Evolutionary conservation across 1,140 invertebrate species (phyloP).

Genomic region (Drosophila virilis): DNA sequence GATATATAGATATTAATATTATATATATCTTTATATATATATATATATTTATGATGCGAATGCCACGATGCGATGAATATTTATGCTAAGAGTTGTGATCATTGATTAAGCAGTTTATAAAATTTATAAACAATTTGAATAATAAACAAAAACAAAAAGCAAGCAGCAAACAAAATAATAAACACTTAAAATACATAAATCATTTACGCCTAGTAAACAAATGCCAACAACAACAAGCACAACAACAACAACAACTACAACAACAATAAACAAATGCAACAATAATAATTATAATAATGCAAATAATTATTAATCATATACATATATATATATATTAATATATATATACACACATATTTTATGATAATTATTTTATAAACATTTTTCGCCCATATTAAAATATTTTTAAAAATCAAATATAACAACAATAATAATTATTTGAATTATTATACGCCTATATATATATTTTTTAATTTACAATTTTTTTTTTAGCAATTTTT

Average conservation of each 20-base stretch:
- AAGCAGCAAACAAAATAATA: too few species aligned
- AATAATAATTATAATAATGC: conserved; percentile 26
- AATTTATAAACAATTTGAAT: conserved; percentile 55
- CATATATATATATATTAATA: conserved; percentile 46
- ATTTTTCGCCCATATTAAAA: conserved; percentile 57
- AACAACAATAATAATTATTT: conserved; percentile 31
- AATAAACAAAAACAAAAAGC: conserved; percentile 32
- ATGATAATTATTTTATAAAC: conserved; percentile 40
- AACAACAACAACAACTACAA: conserved; percentile 36
- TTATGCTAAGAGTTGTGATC: conserved; percentile 84
- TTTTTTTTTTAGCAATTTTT: conserved; percentile 32
- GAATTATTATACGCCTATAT: too few species aligned
- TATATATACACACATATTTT: conserved; percentile 46
- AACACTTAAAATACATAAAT: conserved; percentile 44
- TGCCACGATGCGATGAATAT: conserved; percentile 76
- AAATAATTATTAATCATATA: conserved; percentile 42
- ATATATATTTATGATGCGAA: conserved; percentile 60
- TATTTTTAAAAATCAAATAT: conserved; percentile 18
- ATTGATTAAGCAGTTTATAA: conserved; percentile 83
- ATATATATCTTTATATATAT: conserved; percentile 30
- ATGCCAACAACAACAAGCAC: conserved; percentile 10
- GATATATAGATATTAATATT: conserved; percentile 52
- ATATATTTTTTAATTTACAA: conserved; percentile 31
- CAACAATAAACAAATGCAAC: conserved; percentile 22
- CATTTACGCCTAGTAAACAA: conserved; percentile 23